Base-by-base conservation (phyloP, 2,113 vertebrate species). In the Bambusicola thoracicus region DNA sequence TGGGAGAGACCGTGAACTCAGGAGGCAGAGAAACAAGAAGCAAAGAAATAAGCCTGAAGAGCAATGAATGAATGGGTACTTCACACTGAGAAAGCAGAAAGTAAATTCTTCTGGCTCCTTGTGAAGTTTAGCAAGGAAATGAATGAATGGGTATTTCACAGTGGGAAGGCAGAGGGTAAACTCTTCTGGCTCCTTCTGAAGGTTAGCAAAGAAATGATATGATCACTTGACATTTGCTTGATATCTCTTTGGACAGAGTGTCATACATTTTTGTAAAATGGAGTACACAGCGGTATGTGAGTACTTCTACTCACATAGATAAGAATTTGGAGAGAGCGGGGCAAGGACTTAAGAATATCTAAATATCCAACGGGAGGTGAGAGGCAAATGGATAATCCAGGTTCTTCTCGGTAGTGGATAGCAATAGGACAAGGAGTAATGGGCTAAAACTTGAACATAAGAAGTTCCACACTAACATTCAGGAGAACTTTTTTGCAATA, bases 181-280 rank as follows among this genome's bases (percentile, higher is more conserved):
- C 38, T 34, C 61, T 87, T 46, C 16, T 88, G 63, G 43, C 14
- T 73, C 19, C 22, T 87, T 77, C 46, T 27, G n/a, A 34, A 30
- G 13, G 51, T 22, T 80, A 74, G 20, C 22, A 81, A 84, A 74
- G 34, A 70, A 58, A 13, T 0, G 0, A 8, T 25, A 40, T 0
- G 0, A 62, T 77, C 49, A 40, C 38, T 95, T 79, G 36, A 89
- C 74, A 66, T 18, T 38, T 63, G 53, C n/a, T 43, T 62, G 32
- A 44, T 5, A 56, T 69, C 46, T 85, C 21, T 84, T 41, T 55
- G 29, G 32, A 44, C 13, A 94, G 27, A 76, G 44, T 24, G 11
- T 41, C 2, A 40, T 48, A 62, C 29, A 13, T 55, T 76, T 89
- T 69, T 74, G 21, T 63, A 29, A 82, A 74, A 87, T 41, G 1